Conservation (phyloP, 2,888 invertebrate genomes). For the Entomobrya multifasciata region DNA sequence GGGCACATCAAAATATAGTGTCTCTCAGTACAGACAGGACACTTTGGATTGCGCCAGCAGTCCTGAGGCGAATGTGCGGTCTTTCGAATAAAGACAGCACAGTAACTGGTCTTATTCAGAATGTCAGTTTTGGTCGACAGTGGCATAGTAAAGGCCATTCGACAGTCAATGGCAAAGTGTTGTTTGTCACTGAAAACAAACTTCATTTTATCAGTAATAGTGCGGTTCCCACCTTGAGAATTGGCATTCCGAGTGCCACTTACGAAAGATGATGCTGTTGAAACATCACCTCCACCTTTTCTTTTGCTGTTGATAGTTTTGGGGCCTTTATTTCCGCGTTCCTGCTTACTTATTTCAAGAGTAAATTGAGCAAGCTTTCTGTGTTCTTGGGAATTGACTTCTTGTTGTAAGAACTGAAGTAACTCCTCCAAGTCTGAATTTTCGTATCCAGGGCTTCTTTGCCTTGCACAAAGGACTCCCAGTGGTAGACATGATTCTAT, state of each 20-base stretch:
- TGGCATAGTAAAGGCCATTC: not conserved
- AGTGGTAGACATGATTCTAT: constrained; percentile 45
- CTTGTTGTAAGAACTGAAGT: not conserved
- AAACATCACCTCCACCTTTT: not conserved
- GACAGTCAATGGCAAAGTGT: not conserved
- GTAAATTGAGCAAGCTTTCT: not conserved
- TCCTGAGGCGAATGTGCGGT: not conserved
- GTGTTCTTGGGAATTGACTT: constrained; percentile 1
- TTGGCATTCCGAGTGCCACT: not conserved
- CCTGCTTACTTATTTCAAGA: not conserved
- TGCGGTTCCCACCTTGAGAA: no score
- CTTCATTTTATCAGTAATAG: no score
- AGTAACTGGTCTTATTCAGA: not conserved
- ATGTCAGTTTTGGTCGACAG: not conserved
- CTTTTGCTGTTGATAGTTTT: not conserved
- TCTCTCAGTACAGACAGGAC: not conserved
- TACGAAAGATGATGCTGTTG: not conserved
- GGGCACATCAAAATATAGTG: not conserved
- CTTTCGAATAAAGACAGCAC: not conserved
- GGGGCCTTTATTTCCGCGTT: not conserved
- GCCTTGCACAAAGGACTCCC: constrained; percentile 77
- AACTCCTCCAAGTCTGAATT: constrained; percentile 32
- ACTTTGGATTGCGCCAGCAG: not conserved
- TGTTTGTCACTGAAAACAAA: not conserved
- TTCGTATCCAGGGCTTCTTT: not conserved